Percentiles rank a stretch among this genome's conserved stretches.
Conservation (phyloP, 2,888 invertebrate genomes). For the Drosophila borborema region DNA sequence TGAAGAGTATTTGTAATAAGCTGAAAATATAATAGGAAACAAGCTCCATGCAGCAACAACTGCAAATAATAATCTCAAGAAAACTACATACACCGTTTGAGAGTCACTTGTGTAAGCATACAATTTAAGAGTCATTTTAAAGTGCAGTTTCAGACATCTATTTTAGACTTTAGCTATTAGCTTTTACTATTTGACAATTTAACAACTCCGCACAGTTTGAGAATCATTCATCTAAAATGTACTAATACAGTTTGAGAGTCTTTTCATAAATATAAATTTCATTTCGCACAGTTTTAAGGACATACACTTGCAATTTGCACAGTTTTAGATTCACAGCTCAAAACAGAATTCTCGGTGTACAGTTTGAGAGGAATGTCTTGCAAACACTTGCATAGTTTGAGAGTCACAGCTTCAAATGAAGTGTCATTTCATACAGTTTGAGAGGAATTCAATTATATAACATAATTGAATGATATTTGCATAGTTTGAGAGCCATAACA, state of each 20-base stretch:
- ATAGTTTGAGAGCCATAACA: no score
- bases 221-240: no score
- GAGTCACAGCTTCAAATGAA: neutral
- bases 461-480: neutral
- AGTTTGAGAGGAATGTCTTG: neutral
- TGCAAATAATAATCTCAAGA: neutral
- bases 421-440: neutral
- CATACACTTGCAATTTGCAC: no score
- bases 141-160: neutral
- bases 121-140: neutral
- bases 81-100: neutral
- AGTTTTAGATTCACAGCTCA: neutral
- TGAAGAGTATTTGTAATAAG: no score
- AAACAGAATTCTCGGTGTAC: neutral
- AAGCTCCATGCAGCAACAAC: neutral
- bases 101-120: neutral
- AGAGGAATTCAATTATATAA: no score
- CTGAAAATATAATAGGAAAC: neutral
- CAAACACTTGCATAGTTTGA: neutral
- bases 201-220: no score
- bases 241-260: neutral
- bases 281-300: neutral
- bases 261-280: neutral
- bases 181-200: no score
- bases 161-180: no score